These are phyloP conservation scores for Stigmatopora argus DNA, from an alignment of 2,113 vertebrate genomes.

Conservation along the genomic window DNA sequence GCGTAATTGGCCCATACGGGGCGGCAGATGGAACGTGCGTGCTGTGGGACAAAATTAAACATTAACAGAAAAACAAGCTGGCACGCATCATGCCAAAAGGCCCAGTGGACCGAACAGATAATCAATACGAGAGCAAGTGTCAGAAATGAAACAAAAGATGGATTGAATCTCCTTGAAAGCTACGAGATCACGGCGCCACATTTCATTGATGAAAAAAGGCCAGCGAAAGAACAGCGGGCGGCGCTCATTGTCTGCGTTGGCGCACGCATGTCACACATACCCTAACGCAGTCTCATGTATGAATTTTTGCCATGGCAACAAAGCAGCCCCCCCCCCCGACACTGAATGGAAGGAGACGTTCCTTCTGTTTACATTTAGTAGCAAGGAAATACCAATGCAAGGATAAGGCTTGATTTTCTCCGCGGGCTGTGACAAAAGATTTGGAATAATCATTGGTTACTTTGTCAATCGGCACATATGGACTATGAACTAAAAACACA, in stretches of 20 bases:
- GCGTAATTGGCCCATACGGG: constrained; percentile 21
- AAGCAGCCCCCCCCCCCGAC: constrained; percentile 14
- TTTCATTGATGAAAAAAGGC: constrained; percentile 8
- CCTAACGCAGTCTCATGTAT: constrained; percentile 10
- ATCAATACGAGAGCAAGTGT: too few species aligned
- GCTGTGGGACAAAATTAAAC: constrained; percentile 38
- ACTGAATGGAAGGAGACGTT: constrained; percentile 28
- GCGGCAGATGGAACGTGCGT: constrained; percentile 32
- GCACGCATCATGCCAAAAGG: background rate
- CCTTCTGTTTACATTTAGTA: constrained; percentile 44
- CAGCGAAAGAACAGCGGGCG: constrained; percentile 1
- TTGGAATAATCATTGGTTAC: too few species aligned
- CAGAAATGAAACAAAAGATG: too few species aligned
- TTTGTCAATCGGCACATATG: too few species aligned
- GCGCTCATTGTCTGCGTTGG: constrained; percentile 1
- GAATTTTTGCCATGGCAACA: constrained; percentile 52
- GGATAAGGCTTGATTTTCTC: too few species aligned
- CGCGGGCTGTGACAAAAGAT: too few species aligned
- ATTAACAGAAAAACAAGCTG: constrained; percentile 21
- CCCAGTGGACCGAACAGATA: background rate
- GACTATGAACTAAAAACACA: too few species aligned
- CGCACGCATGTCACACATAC: constrained; percentile 4
- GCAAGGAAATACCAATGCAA: constrained; percentile 6
- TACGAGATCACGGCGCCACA: background rate
- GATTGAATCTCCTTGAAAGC: background rate